phyloP scores from a whole-genome alignment of 1,140 invertebrate species.

The Drosophila obscura region DNA sequence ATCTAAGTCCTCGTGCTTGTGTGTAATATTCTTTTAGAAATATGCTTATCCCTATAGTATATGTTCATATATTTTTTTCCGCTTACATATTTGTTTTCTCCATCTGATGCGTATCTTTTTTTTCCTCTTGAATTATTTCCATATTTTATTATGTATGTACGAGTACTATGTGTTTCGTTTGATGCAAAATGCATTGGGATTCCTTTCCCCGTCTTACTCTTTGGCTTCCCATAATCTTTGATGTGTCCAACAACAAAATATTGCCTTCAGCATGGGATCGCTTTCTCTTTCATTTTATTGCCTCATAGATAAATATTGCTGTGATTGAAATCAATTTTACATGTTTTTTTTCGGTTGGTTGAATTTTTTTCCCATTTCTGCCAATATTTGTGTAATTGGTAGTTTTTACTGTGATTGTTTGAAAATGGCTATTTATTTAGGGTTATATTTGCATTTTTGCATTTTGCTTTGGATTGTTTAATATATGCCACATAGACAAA shows the following conservation, averaged over 20 bases:
- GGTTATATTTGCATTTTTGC: not conserved
- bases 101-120: too few relatives aligned
- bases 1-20: conserved; percentile 5
- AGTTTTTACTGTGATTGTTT: not conserved
- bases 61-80: not conserved
- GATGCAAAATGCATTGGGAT: conserved; percentile 33
- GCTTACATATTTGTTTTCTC: conserved; percentile 5
- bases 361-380: too few relatives aligned
- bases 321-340: conserved; percentile 1
- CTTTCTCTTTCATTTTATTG: conserved; percentile 9
- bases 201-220: not conserved
- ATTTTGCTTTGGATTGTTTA: not conserved
- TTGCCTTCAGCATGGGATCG: conserved; percentile 3
- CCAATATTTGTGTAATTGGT: not conserved
- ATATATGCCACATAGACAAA: not conserved
- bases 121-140: conserved; percentile 48
- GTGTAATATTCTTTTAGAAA: conserved; percentile 26
- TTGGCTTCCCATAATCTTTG: conserved; percentile 6
- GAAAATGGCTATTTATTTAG: not conserved
- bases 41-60: conserved; percentile 14
- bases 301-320: conserved; percentile 9
- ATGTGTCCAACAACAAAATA: conserved; percentile 12
- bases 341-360: not conserved
- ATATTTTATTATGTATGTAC: conserved; percentile 43
- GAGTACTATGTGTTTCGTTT: conserved; percentile 12